Conservation (phyloP, 2,797 vertebrate species). For the Amphiprion clarkii region DNA sequence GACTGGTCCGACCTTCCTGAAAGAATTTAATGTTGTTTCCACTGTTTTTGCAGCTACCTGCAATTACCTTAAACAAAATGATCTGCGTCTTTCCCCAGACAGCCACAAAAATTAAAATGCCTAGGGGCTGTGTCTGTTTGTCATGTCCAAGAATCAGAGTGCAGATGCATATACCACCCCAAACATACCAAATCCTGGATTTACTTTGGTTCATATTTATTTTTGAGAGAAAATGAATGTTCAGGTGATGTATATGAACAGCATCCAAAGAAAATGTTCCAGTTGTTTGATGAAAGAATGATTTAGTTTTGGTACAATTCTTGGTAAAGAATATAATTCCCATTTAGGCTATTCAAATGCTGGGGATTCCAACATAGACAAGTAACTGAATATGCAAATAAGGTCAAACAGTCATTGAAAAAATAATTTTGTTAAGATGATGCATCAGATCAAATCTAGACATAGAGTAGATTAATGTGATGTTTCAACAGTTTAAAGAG, state of each 20-base stretch:
- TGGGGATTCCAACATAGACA: background rate
- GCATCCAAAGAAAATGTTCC: constrained; percentile 54
- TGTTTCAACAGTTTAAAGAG: no score
- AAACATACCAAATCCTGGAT: constrained; percentile 43
- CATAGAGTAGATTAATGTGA: no score
- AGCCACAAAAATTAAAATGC: constrained; percentile 55
- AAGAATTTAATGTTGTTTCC: constrained; percentile 15
- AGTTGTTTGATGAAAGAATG: constrained; percentile 16
- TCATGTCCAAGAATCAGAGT: constrained; percentile 26
- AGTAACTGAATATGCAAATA: constrained; percentile 3
- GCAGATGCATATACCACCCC: constrained; percentile 36
- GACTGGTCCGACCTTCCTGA: background rate
- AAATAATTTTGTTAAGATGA: background rate
- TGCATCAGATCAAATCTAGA: no score
- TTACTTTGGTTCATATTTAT: constrained; percentile 16
- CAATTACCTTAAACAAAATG: constrained; percentile 5
- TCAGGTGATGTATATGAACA: constrained; percentile 10
- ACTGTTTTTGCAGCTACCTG: constrained; percentile 37
- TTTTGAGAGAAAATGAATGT: constrained; percentile 8
- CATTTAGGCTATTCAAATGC: background rate
- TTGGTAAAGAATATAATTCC: constrained; percentile 27
- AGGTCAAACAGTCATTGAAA: background rate
- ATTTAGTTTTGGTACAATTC: background rate
- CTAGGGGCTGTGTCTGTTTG: constrained; percentile 40
- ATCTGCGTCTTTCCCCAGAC: constrained; percentile 25